phyloP scores from a whole-genome alignment of 2,888 invertebrate species.

The Flexamia atlantica region DNA sequence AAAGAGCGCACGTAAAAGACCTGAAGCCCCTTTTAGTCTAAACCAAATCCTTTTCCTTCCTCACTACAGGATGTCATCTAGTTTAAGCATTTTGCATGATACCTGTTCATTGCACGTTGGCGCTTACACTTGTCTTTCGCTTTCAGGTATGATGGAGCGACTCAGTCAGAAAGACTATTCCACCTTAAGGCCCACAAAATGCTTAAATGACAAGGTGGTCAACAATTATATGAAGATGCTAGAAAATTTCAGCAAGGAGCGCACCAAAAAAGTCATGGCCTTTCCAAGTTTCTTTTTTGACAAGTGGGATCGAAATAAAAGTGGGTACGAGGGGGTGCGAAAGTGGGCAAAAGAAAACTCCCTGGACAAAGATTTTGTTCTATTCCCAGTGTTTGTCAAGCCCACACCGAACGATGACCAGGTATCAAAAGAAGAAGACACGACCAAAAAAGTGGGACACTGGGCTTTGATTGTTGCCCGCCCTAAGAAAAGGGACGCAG shows the following conservation, averaged over 20 bases:
- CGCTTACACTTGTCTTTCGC: background rate
- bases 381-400: background rate
- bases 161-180: background rate
- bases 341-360: background rate
- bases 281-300: background rate
- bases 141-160: background rate
- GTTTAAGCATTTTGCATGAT: background rate
- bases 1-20: slow-evolving; percentile 16
- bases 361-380: background rate
- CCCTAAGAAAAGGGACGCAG: background rate
- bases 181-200: background rate
- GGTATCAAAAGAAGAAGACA: too few species aligned
- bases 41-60: background rate
- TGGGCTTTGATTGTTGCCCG: background rate
- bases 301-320: background rate
- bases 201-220: background rate
- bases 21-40: background rate
- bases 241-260: background rate
- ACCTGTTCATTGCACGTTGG: background rate
- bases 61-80: background rate
- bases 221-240: background rate
- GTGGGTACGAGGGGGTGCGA: background rate
- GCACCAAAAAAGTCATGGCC: background rate
- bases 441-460: background rate
- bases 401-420: too few species aligned